Evolutionary conservation across 2,888 invertebrate genomes (phyloP), one percentile per base, ranked within the genome.

Genomic region (Drosophila parthenogenetica): DNA sequence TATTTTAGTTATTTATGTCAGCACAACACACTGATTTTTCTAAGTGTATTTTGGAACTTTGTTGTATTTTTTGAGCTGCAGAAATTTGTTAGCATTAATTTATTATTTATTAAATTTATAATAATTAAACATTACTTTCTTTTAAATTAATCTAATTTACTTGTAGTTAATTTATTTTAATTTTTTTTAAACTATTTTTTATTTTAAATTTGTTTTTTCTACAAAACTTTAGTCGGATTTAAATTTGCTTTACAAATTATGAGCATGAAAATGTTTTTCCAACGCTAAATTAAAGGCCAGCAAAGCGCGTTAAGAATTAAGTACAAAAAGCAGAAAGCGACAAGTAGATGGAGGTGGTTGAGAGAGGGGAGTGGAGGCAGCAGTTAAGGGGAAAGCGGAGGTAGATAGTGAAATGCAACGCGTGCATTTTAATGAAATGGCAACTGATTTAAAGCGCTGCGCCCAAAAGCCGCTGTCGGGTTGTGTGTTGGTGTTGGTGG

Each of bases 391-490:
- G 29, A 1, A 29, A 8, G 8, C 29, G 8, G 29, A 8, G 29
- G 8, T 8, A 29, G 7, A 22, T 22, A 22, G 22, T 22, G 35
- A 19, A 45, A 57, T 39, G 63, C 46, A 51, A 61, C 55, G 82
- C 64, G 66, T 67, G 79, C 69, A 78, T 87, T 87, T 85, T 85
- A 85, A 84, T 84, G 85, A 87, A 84, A 83, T 81, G 77, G 69
- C 82, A 87, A 81, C 79, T 84, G 83, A 87, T 87, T 87, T 84
- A 78, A 85, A 67, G 77, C 59, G 39, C 22, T 51, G 61, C 39
- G 5, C 50, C 50, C 66, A 57, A 73, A 69, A 73, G 55, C 57
- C 35, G 11, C 73, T 75, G 50, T 46, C 19, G 16, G 39, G n/a
- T n/a, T 42, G 53, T 54, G 46, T 55, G 25, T 10, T n/a, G n/a